phyloP scores from a whole-genome alignment of 2,888 invertebrate species.

The Habroteleia sp. region DNA sequence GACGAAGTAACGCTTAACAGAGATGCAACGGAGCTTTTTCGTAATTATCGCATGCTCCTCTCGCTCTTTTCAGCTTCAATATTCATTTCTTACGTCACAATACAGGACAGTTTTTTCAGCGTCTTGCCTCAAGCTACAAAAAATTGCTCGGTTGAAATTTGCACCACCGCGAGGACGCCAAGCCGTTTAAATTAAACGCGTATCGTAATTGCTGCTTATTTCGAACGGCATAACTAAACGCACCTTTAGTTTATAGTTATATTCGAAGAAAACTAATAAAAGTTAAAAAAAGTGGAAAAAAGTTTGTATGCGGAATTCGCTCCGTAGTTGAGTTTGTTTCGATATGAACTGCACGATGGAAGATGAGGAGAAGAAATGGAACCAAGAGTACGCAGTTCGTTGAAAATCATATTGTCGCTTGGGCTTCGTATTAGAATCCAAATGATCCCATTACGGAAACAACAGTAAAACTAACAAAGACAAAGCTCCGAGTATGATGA shows the following conservation, averaged over 20 bases:
- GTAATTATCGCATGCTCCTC: slow-evolving; percentile 28
- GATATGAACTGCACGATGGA: slow-evolving; percentile 59
- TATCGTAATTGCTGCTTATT: slow-evolving; percentile 50
- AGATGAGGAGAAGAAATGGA: slow-evolving; percentile 57
- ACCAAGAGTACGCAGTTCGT: slow-evolving; percentile 66
- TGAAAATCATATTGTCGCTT: slow-evolving; percentile 68
- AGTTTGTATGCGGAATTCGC: slow-evolving; percentile 42
- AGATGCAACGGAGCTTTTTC: slow-evolving; percentile 35
- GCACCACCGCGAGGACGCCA: slow-evolving; percentile 2
- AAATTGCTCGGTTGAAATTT: slow-evolving; percentile 1
- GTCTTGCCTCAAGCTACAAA: too few species aligned
- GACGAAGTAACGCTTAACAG: slow-evolving; percentile 26
- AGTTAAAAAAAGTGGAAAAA: slow-evolving; percentile 43
- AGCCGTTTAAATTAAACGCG: slow-evolving; percentile 39
- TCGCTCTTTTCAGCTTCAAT: slow-evolving; percentile 38
- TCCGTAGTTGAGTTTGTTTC: slow-evolving; percentile 55
- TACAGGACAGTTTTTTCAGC: slow-evolving; percentile 14
- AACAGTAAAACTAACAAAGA: slow-evolving; percentile 76
- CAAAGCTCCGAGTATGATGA: slow-evolving; percentile 65
- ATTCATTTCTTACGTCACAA: slow-evolving; percentile 24
- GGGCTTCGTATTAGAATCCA: slow-evolving; percentile 72
- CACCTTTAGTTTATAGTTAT: slow-evolving; percentile 39
- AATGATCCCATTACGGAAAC: slow-evolving; percentile 74
- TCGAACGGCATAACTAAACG: slow-evolving; percentile 7
- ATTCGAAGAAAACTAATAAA: slow-evolving; percentile 48